phyloP scores from a whole-genome alignment of 2,888 invertebrate genomes.

The Acrobeloides nanus region DNA sequence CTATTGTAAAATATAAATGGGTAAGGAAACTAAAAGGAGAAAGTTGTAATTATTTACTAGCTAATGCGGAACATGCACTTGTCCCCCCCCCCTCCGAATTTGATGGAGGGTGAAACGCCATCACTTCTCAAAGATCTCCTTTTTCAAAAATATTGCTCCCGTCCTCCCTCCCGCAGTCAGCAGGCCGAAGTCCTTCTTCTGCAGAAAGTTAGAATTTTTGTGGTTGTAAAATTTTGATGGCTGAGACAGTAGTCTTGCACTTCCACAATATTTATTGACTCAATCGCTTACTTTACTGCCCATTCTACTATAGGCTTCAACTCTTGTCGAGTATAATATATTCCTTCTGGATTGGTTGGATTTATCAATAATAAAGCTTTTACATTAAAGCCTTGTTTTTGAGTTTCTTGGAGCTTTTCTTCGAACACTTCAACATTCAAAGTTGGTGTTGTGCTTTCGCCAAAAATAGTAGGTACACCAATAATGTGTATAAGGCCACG shows the following conservation, averaged over 20 bases:
- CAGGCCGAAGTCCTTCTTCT: no score
- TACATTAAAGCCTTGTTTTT: no score
- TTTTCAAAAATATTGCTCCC: no score
- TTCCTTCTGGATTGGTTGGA: conserved; percentile 32
- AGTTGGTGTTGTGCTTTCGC: conserved; percentile 11
- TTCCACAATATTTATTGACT: neutral
- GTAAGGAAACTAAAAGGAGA: neutral
- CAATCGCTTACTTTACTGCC: conserved; percentile 18
- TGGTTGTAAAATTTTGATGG: neutral
- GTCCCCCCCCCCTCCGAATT: no score
- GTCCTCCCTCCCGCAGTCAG: no score
- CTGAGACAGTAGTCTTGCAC: neutral
- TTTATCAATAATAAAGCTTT: no score
- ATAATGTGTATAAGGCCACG: conserved; percentile 20
- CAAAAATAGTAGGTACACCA: conserved; percentile 21
- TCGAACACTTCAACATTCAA: conserved; percentile 28
- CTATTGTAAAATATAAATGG: neutral
- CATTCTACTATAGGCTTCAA: conserved; percentile 26
- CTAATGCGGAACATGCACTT: no score
- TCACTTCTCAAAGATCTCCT: no score
- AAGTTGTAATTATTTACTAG: no score
- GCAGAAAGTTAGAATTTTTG: neutral
- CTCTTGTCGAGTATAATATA: conserved; percentile 30
- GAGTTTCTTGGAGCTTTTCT: conserved; percentile 15
- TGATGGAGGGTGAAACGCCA: no score